Percentiles rank a stretch among this genome's conserved stretches.
phyloP scores from a whole-genome alignment of 2,797 vertebrate species.

The Poecilia wingei region DNA sequence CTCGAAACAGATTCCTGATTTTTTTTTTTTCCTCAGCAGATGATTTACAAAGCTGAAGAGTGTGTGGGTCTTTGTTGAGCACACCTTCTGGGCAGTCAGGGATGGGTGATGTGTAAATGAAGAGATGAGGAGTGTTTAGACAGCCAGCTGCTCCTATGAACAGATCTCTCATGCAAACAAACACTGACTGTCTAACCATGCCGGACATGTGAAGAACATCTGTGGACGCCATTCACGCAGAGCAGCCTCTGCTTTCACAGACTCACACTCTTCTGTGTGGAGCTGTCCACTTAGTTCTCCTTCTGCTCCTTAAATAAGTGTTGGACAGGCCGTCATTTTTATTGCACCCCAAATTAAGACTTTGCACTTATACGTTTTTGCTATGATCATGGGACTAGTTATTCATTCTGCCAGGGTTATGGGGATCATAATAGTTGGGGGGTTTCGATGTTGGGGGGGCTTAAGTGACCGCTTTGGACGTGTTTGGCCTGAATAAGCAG shows the following conservation, averaged over 20 bases:
- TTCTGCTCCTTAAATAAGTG: slow-evolving; percentile 25
- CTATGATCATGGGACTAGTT: slow-evolving; percentile 34
- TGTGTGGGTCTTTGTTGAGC: not conserved
- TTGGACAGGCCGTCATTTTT: slow-evolving; percentile 13
- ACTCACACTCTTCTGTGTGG: slow-evolving; percentile 53
- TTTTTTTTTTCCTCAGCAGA: slow-evolving; percentile 15
- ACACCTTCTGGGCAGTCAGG: slow-evolving; percentile 15
- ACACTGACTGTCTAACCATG: slow-evolving; percentile 37
- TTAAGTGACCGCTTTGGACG: slow-evolving; percentile 43
- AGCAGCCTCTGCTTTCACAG: slow-evolving; percentile 40
- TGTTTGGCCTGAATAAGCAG: slow-evolving; percentile 55
- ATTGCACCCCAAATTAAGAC: not conserved
- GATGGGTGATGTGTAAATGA: slow-evolving; percentile 50
- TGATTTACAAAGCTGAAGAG: slow-evolving; percentile 10
- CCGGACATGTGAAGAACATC: slow-evolving; percentile 71
- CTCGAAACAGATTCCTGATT: slow-evolving; percentile 2
- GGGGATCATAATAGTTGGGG: slow-evolving; percentile 3
- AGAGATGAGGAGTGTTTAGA: slow-evolving; percentile 47
- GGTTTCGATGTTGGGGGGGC: slow-evolving; percentile 16
- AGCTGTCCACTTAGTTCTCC: slow-evolving; percentile 28
- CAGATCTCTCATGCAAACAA: slow-evolving; percentile 56
- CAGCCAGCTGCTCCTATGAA: slow-evolving; percentile 44
- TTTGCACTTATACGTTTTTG: not conserved
- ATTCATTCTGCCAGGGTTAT: not conserved
- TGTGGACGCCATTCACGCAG: slow-evolving; percentile 71